Conservation (phyloP, 1,140 invertebrate genomes). For the Atta cephalotes region DNA sequence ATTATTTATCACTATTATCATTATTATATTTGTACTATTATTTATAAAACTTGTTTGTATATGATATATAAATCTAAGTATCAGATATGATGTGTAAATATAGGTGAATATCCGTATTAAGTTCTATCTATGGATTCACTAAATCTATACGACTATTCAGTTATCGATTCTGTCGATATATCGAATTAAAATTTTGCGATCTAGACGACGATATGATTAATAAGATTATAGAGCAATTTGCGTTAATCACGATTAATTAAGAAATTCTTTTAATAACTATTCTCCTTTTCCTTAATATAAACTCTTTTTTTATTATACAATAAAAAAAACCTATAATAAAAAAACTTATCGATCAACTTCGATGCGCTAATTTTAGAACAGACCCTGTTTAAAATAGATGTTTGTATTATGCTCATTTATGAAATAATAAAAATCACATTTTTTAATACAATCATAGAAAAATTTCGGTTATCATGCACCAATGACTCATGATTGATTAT, state of each 20-base stretch:
- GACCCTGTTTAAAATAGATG: background rate
- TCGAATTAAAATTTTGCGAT: background rate
- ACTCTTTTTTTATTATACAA: background rate
- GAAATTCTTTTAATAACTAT: background rate
- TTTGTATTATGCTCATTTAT: background rate
- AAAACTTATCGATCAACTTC: background rate
- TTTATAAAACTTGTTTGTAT: background rate
- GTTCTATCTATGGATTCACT: background rate
- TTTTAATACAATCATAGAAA: background rate
- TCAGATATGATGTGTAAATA: background rate
- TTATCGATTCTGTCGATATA: background rate
- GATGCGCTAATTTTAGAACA: background rate
- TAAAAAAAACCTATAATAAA: too few species aligned
- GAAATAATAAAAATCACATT: background rate
- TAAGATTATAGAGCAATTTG: background rate
- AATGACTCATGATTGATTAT: slow-evolving; percentile 1
- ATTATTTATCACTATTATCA: too few species aligned
- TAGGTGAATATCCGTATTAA: background rate
- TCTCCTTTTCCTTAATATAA: background rate
- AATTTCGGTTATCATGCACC: too few species aligned
- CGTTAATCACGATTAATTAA: background rate
- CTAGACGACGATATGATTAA: background rate
- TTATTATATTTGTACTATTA: too few species aligned
- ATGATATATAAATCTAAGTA: background rate
- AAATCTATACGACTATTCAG: background rate